A percentile compares a stretch with the other conserved stretches of the same genome.
Conservation (phyloP, 1,140 invertebrate species). For the Gryllus bimaculatus region DNA sequence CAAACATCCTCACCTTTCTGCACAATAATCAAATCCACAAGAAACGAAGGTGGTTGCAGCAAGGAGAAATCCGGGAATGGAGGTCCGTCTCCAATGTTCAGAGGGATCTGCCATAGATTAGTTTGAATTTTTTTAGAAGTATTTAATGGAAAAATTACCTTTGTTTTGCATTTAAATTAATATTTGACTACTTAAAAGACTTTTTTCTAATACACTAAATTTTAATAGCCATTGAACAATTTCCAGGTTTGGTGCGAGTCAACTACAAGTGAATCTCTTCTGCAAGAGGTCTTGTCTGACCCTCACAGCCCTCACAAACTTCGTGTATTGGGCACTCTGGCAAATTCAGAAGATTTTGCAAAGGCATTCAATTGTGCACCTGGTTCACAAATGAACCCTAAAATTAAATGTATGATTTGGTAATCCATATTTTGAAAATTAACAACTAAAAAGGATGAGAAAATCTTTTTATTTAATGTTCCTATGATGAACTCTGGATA, state of each 20-base stretch:
- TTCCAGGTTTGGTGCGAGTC: slow-evolving; percentile 68
- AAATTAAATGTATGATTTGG: slow-evolving; percentile 69
- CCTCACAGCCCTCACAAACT: slow-evolving; percentile 64
- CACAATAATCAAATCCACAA: too few relatives aligned
- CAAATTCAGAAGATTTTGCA: slow-evolving; percentile 80
- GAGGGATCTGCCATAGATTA: too few relatives aligned
- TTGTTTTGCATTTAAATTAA: too few relatives aligned
- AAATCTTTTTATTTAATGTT: too few relatives aligned
- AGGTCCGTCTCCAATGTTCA: too few relatives aligned
- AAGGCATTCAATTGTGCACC: slow-evolving; percentile 64
- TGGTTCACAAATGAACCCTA: slow-evolving; percentile 75
- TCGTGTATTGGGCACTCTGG: slow-evolving; percentile 69
- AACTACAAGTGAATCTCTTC: slow-evolving; percentile 48
- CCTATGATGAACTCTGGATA: too few relatives aligned
- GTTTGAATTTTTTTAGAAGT: too few relatives aligned
- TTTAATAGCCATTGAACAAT: not conserved
- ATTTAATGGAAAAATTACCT: too few relatives aligned
- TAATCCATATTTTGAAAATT: not conserved
- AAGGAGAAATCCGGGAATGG: too few relatives aligned
- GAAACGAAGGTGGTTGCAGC: too few relatives aligned
- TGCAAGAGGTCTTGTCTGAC: slow-evolving; percentile 58
- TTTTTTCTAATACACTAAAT: not conserved
- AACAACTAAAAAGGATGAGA: not conserved
- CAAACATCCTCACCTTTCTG: too few relatives aligned
- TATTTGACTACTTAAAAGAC: too few relatives aligned